Base-by-base conservation (phyloP, 2,113 vertebrate species). In the Zosterops borbonicus region DNA sequence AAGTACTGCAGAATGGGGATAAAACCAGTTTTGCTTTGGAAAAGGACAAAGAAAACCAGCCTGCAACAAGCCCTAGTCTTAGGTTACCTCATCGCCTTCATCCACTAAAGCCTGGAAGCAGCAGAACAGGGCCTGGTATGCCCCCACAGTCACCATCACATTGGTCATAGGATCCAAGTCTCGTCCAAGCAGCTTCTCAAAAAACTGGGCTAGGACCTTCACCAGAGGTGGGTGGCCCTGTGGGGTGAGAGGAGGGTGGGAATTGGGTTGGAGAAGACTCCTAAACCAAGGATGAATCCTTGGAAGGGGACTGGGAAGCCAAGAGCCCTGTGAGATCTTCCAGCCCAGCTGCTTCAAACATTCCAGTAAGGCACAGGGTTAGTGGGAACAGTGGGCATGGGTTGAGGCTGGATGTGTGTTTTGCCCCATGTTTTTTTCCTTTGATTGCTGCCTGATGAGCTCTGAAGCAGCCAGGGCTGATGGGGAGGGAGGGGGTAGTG, bases 141-240 rank as follows among this genome's bases (percentile, higher is more conserved):
- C 99, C 13, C 99, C 99, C 14, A 99, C 99, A 0, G 99, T 99
- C 94, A 99, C 98, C 95, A 99, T 95, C 93, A 99, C 96, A 3
- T 99, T 98, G 49, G 97, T 97, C 53, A 98, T 59, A 1, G 99
- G 98, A 90, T 99, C 97, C 9, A 99, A 93, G 20, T 99, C 98
- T 87, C 63, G 98, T 42, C 97, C 98, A 35, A 99, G 87, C 33
- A 99, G 93, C 96, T 98, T 98, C 39, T 98, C 98, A 42, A 98
- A 99, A 85, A 99, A 98, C 67, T 98, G 98, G 21, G 99, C 99
- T 87, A 99, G 96, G 85, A 97, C 97, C 59, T 98, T 98, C 12
- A 99, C 99, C 90, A 99, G 97, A 13, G 97, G 96, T 0, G 98
- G 99, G 65, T 99, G 98, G 4, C 99, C 99, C 99, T 99, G 98